Evolutionary conservation across 2,888 invertebrate species (phyloP), one percentile per base, ranked within the genome.

Genomic region (Sinhomidia bicolor): DNA sequence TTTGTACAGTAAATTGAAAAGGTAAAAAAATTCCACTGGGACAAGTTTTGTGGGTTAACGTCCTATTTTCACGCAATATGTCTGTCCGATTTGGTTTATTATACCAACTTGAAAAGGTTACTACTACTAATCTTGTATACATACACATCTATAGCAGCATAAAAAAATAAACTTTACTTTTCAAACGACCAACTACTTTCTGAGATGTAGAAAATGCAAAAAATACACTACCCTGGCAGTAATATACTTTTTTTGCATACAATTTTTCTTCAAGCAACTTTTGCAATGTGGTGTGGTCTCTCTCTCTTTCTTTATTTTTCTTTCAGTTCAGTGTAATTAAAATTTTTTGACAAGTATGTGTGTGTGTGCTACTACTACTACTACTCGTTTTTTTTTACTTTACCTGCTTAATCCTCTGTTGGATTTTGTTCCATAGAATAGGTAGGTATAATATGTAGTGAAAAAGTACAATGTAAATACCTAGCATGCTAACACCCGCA

Each of bases 271-370:
- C n/a, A n/a, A n/a, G n/a, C n/a, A n/a, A n/a, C n/a, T n/a, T n/a
- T n/a, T n/a, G n/a, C n/a, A n/a, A n/a, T n/a, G n/a, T n/a, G n/a
- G n/a, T n/a, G n/a, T n/a, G n/a, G n/a, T n/a, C n/a, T n/a, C n/a
- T n/a, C n/a, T n/a, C n/a, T n/a, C n/a, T n/a, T n/a, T n/a, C n/a
- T n/a, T n/a, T n/a, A n/a, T n/a, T n/a, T 5, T 36, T 36, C 36
- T 36, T 7, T 36, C 36, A 36, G n/a, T 12, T 29, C 14, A 47
- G 14, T 17, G 32, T 32, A 78, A 78, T 78, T 78, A 79, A 79
- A n/a, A 79, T 9, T 60, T 41, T 79, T 32, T 57, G 79, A 60
- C 79, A 79, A 79, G 57, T n/a, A n/a, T n/a, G n/a, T n/a, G n/a
- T n/a, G n/a, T n/a, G n/a, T 57, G 7, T n/a, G 41, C 71, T 41